Percentiles rank a stretch among this genome's conserved stretches.
Evolutionary conservation across 2,113 vertebrate genomes (phyloP).

Genomic region (Peromyscus leucopus): DNA sequence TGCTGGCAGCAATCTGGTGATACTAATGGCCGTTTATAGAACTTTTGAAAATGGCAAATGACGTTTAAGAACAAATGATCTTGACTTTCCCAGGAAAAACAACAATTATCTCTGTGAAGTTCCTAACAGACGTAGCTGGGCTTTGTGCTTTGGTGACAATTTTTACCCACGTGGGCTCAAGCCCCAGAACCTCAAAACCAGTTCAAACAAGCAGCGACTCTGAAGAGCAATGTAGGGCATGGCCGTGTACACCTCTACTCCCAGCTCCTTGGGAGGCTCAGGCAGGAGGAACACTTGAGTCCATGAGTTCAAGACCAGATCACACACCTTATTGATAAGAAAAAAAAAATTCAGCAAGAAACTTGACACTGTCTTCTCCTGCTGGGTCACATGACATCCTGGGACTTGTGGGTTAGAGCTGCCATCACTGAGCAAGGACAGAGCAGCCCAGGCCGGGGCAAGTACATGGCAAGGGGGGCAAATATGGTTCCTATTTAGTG

Average conservation of each 20-base stretch:
- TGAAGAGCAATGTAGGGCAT: no score
- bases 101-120: background rate
- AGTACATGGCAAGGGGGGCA: background rate
- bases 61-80: slow-evolving; percentile 10
- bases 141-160: slow-evolving; percentile 32
- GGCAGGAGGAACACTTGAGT: background rate
- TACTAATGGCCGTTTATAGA: background rate
- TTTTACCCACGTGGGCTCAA: background rate
- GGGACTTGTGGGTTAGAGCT: background rate
- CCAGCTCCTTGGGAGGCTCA: background rate
- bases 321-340: slow-evolving; percentile 23
- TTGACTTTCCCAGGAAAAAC: slow-evolving; percentile 17
- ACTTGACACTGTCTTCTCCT: slow-evolving; percentile 23
- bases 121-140: background rate
- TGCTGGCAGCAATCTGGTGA: background rate
- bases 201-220: background rate
- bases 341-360: slow-evolving; percentile 12
- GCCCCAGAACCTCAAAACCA: background rate
- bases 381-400: background rate
- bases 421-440: background rate
- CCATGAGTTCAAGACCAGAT: background rate
- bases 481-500: background rate
- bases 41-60: slow-evolving; percentile 27
- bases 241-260: no score
- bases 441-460: background rate